phyloP scores from a whole-genome alignment of 2,113 vertebrate species.

The Salvator merianae region DNA sequence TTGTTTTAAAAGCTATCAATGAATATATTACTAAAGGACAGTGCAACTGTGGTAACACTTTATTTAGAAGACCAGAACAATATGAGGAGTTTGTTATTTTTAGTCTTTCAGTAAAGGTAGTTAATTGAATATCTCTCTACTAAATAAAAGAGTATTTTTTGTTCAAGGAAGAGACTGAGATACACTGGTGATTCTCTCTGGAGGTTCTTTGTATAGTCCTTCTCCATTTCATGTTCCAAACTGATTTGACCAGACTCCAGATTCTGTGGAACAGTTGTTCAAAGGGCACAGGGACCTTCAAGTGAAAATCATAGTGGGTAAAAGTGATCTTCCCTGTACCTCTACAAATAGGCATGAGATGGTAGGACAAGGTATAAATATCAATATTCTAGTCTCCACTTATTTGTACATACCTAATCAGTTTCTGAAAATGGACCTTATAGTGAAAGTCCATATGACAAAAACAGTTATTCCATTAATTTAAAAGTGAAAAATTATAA shows the following conservation, averaged over 20 bases:
- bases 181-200: background rate
- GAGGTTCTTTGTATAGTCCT: background rate
- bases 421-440: too few species aligned
- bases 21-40: background rate
- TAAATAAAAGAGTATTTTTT: background rate
- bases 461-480: too few species aligned
- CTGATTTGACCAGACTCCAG: too few species aligned
- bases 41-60: background rate
- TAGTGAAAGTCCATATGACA: too few species aligned
- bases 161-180: background rate
- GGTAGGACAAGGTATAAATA: too few species aligned
- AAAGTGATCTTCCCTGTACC: background rate
- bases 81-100: background rate
- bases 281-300: background rate
- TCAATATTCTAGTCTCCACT: too few species aligned
- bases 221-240: too few species aligned
- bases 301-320: background rate
- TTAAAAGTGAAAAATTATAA: too few species aligned
- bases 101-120: background rate
- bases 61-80: background rate
- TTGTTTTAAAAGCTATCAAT: background rate
- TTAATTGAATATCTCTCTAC: background rate
- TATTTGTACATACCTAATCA: too few species aligned
- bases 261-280: background rate
- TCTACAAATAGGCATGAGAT: too few species aligned